A percentile compares a stretch with the other conserved stretches of the same genome.
Evolutionary conservation across 2,888 invertebrate genomes (phyloP).

Genomic region (Furcula furcula): DNA sequence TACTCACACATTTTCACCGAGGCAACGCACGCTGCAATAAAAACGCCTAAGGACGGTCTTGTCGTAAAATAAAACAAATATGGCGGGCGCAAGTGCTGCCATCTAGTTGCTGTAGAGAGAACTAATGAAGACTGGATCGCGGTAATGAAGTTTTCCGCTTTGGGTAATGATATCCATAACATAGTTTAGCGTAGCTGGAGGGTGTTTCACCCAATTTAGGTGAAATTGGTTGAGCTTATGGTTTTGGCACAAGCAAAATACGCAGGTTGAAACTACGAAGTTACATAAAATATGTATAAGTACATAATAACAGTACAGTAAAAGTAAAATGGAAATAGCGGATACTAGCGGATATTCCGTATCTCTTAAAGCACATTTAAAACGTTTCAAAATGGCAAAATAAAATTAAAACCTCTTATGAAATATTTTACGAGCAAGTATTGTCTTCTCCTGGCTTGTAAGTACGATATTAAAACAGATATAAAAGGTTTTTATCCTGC

Average conservation of each 20-base stretch:
- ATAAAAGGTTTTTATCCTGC: background rate
- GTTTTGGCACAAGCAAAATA: background rate
- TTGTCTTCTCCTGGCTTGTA: background rate
- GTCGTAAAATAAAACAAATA: conserved; percentile 26
- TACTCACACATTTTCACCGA: conserved; percentile 8
- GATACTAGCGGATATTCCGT: background rate
- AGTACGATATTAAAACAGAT: background rate
- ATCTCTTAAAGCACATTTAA: background rate
- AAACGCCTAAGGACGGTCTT: conserved; percentile 13
- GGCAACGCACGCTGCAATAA: conserved; percentile 20
- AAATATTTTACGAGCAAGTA: background rate
- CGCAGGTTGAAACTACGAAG: no score
- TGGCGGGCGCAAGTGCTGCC: conserved; percentile 6
- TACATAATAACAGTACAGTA: no score
- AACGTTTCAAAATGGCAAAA: background rate
- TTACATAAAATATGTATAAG: no score
- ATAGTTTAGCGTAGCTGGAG: conserved; percentile 5
- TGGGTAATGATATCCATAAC: conserved; percentile 17
- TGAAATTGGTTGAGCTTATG: background rate
- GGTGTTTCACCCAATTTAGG: background rate
- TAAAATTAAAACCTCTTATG: background rate
- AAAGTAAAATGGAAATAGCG: background rate
- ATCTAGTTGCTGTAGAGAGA: conserved; percentile 8
- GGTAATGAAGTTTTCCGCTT: conserved; percentile 21
- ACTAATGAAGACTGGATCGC: conserved; percentile 21